Base-by-base conservation (phyloP, 2,888 invertebrate species). In the Lasioglossum oenotherae region DNA sequence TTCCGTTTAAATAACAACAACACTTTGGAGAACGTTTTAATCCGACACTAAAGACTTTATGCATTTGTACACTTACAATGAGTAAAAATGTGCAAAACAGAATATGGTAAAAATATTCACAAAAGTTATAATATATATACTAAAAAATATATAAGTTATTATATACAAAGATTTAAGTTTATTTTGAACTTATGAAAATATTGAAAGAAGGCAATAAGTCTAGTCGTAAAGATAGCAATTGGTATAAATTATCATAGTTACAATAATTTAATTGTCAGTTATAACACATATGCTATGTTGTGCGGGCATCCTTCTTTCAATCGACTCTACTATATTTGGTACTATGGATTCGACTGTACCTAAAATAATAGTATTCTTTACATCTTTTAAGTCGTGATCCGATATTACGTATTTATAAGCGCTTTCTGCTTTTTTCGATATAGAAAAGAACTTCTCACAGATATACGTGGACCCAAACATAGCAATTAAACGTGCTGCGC, bases 391-490 rank as follows among this genome's bases (percentile, higher is more conserved):
- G 12, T 69, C 69, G 23, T 69, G 38, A 69, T 69, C 69, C 23
- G 69, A 69, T 69, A 69, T 69, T 4, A 69, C 23, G 12, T 69
- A 69, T 23, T 38, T 69, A 38, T 69, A 38, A 23, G 69, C 38
- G 69, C 35, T 35, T 16, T 35, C 53, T n/a, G 74, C 49, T 74
- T 74, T 74, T n/a, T 74, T 74, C 8, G 49, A 74, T 35, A 74
- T 23, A 2, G 53, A 53, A n/a, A 53, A 53, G 3, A 74, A 74
- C 35, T 74, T 74, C 35, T 74, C 74, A 8, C 53, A 53, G 35
- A 74, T 49, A n/a, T 74, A 74, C 23, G 74, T 74, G 35, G 74
- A 74, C 2, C 74, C 74, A 4, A 74, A 74, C 53, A 74, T 74
- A 23, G 74, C 74, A 4, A 74, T 49, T 4, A 74, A n/a, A 35